Percentiles rank a stretch among this genome's conserved stretches.
Conservation (phyloP, 1,140 invertebrate genomes). For the Heliconius himera region DNA sequence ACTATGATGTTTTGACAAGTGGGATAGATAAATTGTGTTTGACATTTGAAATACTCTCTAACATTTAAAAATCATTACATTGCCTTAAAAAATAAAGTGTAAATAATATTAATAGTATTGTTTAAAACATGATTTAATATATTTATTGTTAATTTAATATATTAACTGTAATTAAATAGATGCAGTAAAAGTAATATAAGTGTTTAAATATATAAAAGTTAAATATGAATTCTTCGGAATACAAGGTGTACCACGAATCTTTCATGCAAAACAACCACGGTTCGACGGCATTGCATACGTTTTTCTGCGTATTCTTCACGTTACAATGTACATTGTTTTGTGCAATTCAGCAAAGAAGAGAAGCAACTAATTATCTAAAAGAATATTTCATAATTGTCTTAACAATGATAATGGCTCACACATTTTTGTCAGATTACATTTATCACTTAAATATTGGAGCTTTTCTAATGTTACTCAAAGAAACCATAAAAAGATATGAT, state of each 20-base stretch:
- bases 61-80: not conserved
- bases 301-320: constrained; percentile 68
- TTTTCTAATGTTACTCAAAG: constrained; percentile 50
- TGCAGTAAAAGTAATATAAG: not conserved
- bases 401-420: constrained; percentile 80
- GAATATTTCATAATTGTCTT: constrained; percentile 82
- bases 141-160: not conserved
- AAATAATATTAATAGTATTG: not conserved
- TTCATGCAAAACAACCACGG: constrained; percentile 80
- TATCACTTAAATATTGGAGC: constrained; percentile 51
- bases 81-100: not conserved
- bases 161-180: not conserved
- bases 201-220: not conserved
- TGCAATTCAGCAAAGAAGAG: constrained; percentile 40
- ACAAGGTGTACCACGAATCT: constrained; percentile 74
- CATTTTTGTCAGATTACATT: constrained; percentile 63
- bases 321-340: constrained; percentile 60
- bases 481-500: constrained; percentile 45
- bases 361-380: constrained; percentile 45
- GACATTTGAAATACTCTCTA: not conserved
- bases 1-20: not conserved
- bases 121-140: not conserved
- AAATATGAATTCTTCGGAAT: constrained; percentile 60
- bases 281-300: constrained; percentile 70
- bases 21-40: not conserved